These are phyloP conservation scores for Anabacerthia variegaticeps DNA, from an alignment of 2,797 vertebrate genomes.

Conservation along the genomic window DNA sequence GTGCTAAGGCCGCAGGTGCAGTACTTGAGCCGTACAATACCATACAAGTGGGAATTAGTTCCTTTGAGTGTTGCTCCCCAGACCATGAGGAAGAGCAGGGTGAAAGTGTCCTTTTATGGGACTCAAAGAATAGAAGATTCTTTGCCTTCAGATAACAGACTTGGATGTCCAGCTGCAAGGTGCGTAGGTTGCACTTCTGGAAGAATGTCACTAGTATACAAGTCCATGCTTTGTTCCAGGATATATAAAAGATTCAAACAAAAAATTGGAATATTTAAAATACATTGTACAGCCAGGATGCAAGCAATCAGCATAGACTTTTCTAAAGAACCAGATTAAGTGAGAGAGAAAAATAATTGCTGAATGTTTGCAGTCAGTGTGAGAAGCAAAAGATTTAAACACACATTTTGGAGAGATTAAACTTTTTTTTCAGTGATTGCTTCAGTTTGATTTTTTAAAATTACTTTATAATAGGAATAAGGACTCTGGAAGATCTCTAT, in stretches of 20 bases:
- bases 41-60: not conserved
- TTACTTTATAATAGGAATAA: not conserved
- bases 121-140: not conserved
- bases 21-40: not conserved
- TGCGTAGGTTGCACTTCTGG: not conserved
- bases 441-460: not conserved
- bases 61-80: not conserved
- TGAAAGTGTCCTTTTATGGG: not conserved
- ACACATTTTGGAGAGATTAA: not conserved
- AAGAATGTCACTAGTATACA: not conserved
- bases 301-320: not conserved
- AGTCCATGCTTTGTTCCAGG: not conserved
- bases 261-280: not conserved
- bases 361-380: not conserved
- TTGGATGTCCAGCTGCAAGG: not conserved
- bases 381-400: not conserved
- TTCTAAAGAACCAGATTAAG: not conserved
- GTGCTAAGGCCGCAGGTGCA: not conserved
- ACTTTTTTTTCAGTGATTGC: not conserved
- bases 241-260: not conserved
- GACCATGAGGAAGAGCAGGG: not conserved
- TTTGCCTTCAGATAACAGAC: not conserved
- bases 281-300: not conserved
- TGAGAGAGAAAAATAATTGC: not conserved
- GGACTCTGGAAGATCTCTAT: not conserved